Evolutionary conservation across 2,797 vertebrate genomes (phyloP).

Genomic region (Poecilia wingei): DNA sequence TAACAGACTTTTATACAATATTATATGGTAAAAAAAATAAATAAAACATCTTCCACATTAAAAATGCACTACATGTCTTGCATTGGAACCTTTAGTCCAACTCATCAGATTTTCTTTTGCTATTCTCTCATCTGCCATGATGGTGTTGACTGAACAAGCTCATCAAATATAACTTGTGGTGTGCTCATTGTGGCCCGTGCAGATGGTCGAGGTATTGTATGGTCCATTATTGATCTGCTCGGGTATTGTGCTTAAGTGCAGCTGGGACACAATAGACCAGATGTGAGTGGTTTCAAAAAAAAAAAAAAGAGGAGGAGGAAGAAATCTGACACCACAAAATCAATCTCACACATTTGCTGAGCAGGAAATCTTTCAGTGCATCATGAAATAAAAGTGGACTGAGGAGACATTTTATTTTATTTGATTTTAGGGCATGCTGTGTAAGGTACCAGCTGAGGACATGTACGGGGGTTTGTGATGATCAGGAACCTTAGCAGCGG

Average conservation of each 20-base stretch:
- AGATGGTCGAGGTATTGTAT: slow-evolving; percentile 54
- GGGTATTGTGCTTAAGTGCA: slow-evolving; percentile 59
- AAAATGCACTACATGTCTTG: neutral
- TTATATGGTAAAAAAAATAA: neutral
- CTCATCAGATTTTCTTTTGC: slow-evolving; percentile 34
- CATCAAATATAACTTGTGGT: slow-evolving; percentile 38
- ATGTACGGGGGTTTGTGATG: slow-evolving; percentile 26
- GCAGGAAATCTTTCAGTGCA: slow-evolving; percentile 36
- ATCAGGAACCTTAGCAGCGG: slow-evolving; percentile 20
- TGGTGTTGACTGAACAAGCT: slow-evolving; percentile 49
- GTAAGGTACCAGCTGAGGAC: neutral
- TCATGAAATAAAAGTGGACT: slow-evolving; percentile 19
- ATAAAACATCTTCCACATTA: neutral
- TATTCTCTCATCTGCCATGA: slow-evolving; percentile 9
- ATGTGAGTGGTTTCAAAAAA: slow-evolving; percentile 29
- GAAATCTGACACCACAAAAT: slow-evolving; percentile 62
- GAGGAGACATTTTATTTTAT: slow-evolving; percentile 9
- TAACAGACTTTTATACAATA: too few relatives aligned
- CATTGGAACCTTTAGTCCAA: slow-evolving; percentile 2
- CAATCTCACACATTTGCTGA: slow-evolving; percentile 44
- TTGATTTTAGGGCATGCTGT: slow-evolving; percentile 1
- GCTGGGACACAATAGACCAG: slow-evolving; percentile 45
- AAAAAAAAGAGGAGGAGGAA: neutral
- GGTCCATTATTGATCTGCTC: slow-evolving; percentile 63
- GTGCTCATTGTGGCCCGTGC: slow-evolving; percentile 44